Evolutionary conservation across 2,888 invertebrate species (phyloP), one percentile per base, ranked within the genome.

Genomic region (Dysmachus trigonus): DNA sequence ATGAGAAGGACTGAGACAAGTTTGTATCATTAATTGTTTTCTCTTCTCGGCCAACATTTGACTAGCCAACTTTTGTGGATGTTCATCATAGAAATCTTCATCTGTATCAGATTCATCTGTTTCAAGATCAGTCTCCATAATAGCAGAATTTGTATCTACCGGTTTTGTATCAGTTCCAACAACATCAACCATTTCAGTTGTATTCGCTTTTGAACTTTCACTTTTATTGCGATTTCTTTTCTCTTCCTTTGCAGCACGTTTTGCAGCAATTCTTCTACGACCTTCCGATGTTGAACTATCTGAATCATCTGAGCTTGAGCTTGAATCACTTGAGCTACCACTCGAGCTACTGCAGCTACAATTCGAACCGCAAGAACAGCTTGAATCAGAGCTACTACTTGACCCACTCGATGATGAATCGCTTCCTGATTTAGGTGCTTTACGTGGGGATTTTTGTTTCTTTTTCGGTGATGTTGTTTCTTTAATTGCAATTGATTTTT

Each of bases 21-120:
- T 94, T 38, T 94, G 91, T 82, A 94, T 92, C 90, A 95, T 91
- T 85, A 96, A 90, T 88, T 95, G 95, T 88, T 95, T 95, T 3
- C 96, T 94, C 90, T 96, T 97, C 89, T 96, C 96, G 13, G 95
- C 95, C 77, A 96, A 91, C 85, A 96, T 89, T 90, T 96, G 96
- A 88, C 94, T 95, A 1, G 96, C 96, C 87, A 95, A 91, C 89
- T 93, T 94, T 89, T 96, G 96, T 0, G 97, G 97, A 91, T 96
- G 94, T 89, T 96, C 94, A 90, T 97, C 97, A 90, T 97, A 97
- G 91, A 97, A 97, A 89, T 97, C 97, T 92, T 97, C 97, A 91
- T 97, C 97, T 0, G 97, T 97, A 88, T 96, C 96, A 79, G 96
- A 95, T 91, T 97, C 96, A 18, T 96, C 95, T 0, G 97, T 97